A percentile compares a stretch with the other conserved stretches of the same genome.
These are phyloP conservation scores for Erebia palarica DNA, from an alignment of 2,888 invertebrate species.

Conservation along the genomic window DNA sequence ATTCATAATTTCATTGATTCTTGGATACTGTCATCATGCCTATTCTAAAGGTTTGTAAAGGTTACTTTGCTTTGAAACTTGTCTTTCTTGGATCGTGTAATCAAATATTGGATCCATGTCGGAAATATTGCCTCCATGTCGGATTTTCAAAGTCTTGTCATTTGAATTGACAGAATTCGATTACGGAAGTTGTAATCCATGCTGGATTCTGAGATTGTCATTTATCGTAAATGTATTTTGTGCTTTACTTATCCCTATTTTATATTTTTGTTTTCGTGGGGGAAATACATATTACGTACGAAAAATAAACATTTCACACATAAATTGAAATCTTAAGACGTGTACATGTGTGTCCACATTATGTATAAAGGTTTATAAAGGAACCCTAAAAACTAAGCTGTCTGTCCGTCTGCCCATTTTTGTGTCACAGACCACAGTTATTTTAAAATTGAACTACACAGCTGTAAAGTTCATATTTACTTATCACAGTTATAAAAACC, in stretches of 20 bases:
- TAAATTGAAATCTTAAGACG: neutral
- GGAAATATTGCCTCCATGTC: constrained; percentile 5
- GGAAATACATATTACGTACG: neutral
- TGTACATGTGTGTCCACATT: neutral
- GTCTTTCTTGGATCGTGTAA: neutral
- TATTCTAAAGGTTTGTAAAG: neutral
- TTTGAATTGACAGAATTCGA: constrained; percentile 1
- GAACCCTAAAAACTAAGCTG: too few relatives aligned
- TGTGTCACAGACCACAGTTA: too few relatives aligned
- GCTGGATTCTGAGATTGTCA: neutral
- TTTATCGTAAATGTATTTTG: neutral
- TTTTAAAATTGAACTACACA: too few relatives aligned
- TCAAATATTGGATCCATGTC: constrained; percentile 4
- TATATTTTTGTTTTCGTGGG: neutral
- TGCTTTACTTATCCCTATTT: neutral
- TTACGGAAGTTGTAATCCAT: neutral
- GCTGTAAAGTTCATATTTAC: too few relatives aligned
- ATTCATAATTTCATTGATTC: too few relatives aligned
- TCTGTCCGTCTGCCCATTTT: too few relatives aligned
- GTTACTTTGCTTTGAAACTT: neutral
- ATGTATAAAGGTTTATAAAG: too few relatives aligned
- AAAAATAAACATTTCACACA: neutral
- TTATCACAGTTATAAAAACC: too few relatives aligned
- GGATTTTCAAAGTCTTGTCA: neutral
- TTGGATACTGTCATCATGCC: too few relatives aligned